Evolutionary conservation across 2,113 vertebrate genomes (phyloP).

Genomic region (Jaculus jaculus): DNA sequence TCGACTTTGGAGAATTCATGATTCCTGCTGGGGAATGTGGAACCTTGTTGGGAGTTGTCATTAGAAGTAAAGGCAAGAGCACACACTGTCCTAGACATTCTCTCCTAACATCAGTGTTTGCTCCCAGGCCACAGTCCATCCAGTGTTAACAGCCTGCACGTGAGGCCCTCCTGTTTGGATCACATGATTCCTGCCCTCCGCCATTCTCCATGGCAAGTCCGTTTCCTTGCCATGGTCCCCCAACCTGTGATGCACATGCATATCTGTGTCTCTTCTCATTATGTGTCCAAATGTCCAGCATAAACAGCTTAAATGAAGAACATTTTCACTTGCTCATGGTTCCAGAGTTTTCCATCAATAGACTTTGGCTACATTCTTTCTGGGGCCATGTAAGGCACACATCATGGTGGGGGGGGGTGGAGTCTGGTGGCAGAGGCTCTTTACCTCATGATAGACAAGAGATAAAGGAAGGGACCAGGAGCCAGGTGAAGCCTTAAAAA

Average conservation of each 20-base stretch:
- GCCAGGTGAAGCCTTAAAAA: neutral
- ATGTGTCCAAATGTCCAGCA: neutral
- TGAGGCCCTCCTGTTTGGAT: neutral
- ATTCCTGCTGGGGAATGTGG: neutral
- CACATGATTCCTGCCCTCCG: neutral
- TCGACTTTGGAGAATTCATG: neutral
- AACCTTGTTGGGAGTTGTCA: neutral
- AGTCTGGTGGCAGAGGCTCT: neutral
- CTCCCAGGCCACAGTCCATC: neutral
- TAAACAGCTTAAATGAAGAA: neutral
- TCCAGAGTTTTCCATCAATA: neutral
- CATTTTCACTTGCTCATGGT: too few relatives aligned
- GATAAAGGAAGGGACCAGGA: too few relatives aligned
- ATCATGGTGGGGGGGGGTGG: neutral
- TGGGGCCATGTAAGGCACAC: neutral
- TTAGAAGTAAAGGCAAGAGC: neutral
- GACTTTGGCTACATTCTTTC: neutral
- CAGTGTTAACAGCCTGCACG: neutral
- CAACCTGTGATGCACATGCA: fast-evolving
- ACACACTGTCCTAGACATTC: neutral
- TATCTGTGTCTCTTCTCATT: neutral
- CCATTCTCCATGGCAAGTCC: neutral
- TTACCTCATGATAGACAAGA: neutral
- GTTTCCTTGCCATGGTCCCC: neutral
- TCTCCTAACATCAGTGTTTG: neutral